These are phyloP conservation scores for Zosterops hypoxanthus DNA, from an alignment of 2,113 vertebrate genomes.

Conservation along the genomic window DNA sequence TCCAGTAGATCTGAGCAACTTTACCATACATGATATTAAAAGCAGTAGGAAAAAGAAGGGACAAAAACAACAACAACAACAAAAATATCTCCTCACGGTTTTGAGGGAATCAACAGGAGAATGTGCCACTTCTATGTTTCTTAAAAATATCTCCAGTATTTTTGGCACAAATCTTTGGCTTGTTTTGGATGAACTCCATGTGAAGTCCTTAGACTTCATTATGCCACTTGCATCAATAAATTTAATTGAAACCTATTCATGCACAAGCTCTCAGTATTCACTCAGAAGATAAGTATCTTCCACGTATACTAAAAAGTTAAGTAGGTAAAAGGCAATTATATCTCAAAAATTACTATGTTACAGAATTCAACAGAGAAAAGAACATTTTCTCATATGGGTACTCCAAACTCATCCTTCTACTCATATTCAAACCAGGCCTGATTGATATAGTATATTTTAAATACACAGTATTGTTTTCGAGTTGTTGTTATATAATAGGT, in stretches of 20 bases:
- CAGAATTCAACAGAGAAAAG: constrained; percentile 47
- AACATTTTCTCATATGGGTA: constrained; percentile 40
- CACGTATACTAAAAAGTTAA: background rate
- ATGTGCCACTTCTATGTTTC: background rate
- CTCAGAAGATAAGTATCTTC: constrained; percentile 27
- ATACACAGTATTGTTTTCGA: background rate
- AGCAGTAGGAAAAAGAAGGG: background rate
- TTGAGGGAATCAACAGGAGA: background rate
- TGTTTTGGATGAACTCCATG: background rate
- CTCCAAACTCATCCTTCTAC: constrained; percentile 58
- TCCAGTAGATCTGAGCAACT: background rate
- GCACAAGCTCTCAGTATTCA: constrained; percentile 77
- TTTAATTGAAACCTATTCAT: constrained; percentile 71
- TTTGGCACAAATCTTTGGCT: background rate
- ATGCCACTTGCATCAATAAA: background rate
- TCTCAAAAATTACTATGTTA: constrained; percentile 12
- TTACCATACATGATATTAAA: background rate
- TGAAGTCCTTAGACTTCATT: background rate
- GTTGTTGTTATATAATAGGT: background rate
- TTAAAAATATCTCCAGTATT: background rate
- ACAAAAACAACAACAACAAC: background rate
- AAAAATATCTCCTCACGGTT: background rate
- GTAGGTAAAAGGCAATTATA: constrained; percentile 34
- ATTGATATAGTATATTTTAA: constrained; percentile 63
- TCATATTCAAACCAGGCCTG: constrained; percentile 78